Conservation (phyloP, 1,140 invertebrate genomes). For the Popillia japonica region DNA sequence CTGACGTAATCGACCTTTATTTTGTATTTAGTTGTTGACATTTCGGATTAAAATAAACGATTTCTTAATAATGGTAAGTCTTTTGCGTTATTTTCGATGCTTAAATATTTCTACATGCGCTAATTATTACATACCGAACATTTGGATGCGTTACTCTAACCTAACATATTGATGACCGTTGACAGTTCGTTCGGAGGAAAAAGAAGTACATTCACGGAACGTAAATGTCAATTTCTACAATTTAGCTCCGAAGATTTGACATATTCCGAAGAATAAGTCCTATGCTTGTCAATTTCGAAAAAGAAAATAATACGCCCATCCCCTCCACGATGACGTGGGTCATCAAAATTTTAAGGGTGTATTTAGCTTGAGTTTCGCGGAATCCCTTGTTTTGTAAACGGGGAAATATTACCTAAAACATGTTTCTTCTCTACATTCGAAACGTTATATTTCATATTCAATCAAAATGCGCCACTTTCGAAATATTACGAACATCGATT, state of each 20-base stretch:
- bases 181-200: constrained; percentile 36
- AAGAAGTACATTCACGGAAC: constrained; percentile 36
- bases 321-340: constrained; percentile 33
- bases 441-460: neutral
- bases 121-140: neutral
- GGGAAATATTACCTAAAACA: neutral
- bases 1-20: constrained; percentile 40
- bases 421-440: neutral
- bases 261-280: constrained; percentile 30
- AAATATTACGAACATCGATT: neutral
- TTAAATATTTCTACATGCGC: neutral
- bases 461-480: neutral
- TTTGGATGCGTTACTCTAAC: constrained; percentile 34
- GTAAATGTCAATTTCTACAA: constrained; percentile 38
- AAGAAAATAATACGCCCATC: constrained; percentile 34
- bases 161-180: constrained; percentile 38
- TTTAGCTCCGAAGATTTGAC: constrained; percentile 32
- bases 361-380: neutral
- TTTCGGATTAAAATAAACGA: constrained; percentile 35
- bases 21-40: constrained; percentile 40
- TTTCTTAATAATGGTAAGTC: constrained; percentile 38
- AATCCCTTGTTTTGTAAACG: neutral
- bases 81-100: constrained; percentile 6
- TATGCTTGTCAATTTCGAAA: constrained; percentile 36
- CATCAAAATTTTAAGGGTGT: constrained; percentile 8